Percentiles rank a stretch among this genome's conserved stretches.
phyloP scores from a whole-genome alignment of 2,113 vertebrate species.

The Ciconia maguari region DNA sequence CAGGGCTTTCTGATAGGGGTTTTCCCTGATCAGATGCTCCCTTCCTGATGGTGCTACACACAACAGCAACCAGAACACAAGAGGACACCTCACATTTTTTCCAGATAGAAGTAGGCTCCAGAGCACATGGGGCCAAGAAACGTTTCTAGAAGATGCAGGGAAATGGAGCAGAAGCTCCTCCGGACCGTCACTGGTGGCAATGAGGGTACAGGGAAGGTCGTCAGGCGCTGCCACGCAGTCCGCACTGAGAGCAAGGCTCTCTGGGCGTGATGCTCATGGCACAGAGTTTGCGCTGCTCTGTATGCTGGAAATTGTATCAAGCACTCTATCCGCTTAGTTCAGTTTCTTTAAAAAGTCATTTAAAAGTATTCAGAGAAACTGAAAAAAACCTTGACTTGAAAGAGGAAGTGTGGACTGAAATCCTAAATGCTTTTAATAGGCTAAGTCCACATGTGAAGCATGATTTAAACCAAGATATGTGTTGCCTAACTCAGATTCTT shows the following conservation, averaged over 20 bases:
- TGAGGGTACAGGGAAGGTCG: not conserved
- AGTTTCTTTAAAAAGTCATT: not conserved
- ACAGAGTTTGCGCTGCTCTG: not conserved
- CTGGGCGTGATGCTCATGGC: rapidly evolving
- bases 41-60: not conserved
- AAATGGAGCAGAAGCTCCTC: not conserved
- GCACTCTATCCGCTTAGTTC: not conserved
- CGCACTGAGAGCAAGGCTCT: not conserved
- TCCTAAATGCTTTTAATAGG: not conserved
- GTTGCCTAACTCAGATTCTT: constrained; percentile 37
- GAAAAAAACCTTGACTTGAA: constrained; percentile 22
- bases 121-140: not conserved
- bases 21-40: not conserved
- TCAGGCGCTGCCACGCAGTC: not conserved
- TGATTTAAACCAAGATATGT: constrained; percentile 23
- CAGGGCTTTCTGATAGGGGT: not conserved
- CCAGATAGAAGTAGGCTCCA: not conserved
- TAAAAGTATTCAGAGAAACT: not conserved
- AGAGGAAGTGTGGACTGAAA: constrained; percentile 38
- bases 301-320: not conserved
- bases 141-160: not conserved
- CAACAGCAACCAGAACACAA: rapidly evolving
- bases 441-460: constrained; percentile 46
- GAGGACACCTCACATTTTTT: not conserved
- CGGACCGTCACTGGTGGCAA: rapidly evolving